Evolutionary conservation across 1,140 invertebrate species (phyloP).

Genomic region (Nilaparvata lugens): DNA sequence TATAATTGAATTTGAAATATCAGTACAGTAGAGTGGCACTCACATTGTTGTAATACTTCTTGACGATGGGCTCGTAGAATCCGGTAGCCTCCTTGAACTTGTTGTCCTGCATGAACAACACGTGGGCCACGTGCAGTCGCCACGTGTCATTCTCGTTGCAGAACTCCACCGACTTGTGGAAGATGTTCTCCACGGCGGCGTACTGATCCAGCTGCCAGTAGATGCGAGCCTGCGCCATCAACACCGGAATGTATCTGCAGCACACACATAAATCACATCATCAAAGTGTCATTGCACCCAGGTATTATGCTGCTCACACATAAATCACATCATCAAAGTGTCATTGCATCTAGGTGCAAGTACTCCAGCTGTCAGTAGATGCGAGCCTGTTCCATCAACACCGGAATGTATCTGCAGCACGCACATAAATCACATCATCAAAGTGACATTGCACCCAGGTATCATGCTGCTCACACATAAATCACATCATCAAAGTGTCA

Average conservation of each 20-base stretch:
- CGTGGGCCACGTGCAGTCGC: conserved; percentile 97
- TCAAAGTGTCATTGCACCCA: no score
- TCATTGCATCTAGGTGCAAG: no score
- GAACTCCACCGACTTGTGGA: conserved; percentile 94
- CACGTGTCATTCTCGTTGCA: conserved; percentile 95
- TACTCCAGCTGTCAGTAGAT: conserved; percentile 98
- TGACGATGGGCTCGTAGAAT: conserved; percentile 98
- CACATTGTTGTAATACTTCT: conserved; percentile 91
- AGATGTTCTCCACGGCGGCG: conserved; percentile 86
- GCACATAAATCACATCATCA: no score
- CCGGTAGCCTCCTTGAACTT: conserved; percentile 97
- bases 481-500: no score
- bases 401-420: conserved; percentile 63
- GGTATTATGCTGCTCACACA: no score
- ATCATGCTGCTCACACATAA: no score
- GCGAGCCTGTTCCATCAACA: conserved; percentile 97
- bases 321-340: no score
- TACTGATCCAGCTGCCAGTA: conserved; percentile 98
- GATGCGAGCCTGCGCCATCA: conserved; percentile 99
- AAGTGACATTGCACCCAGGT: no score
- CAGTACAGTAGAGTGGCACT: conserved; percentile 24
- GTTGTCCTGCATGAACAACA: conserved; percentile 98
- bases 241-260: conserved; percentile 71
- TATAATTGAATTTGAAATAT: no score
- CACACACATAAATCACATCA: no score